Conservation (phyloP, 2,113 vertebrate species). For the Shinisaurus crocodilurus region DNA sequence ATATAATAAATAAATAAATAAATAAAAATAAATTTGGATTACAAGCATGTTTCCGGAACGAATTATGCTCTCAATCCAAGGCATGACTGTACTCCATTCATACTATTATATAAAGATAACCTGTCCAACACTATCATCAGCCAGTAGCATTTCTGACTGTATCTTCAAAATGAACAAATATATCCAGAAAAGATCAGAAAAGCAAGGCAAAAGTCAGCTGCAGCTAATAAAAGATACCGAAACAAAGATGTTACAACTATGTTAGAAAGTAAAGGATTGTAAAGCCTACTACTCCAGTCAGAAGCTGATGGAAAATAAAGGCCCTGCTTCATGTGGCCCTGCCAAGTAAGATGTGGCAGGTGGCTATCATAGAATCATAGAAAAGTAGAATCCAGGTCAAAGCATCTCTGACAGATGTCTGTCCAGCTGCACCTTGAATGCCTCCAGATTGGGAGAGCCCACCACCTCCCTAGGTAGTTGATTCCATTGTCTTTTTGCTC, state of each 20-base stretch:
- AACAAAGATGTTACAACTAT: fast-evolving
- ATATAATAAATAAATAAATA: too few relatives aligned
- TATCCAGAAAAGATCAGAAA: neutral
- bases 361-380: too few relatives aligned
- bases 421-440: too few relatives aligned
- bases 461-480: too few relatives aligned
- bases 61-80: too few relatives aligned
- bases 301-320: neutral
- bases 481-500: too few relatives aligned
- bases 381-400: too few relatives aligned
- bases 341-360: neutral
- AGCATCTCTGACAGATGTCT: too few relatives aligned
- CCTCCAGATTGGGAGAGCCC: too few relatives aligned
- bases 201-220: neutral
- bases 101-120: neutral
- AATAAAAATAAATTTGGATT: too few relatives aligned
- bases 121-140: neutral
- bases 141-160: neutral
- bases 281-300: neutral
- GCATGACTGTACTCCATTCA: neutral
- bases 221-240: neutral
- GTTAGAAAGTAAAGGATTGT: neutral
- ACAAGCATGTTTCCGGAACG: too few relatives aligned
- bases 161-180: neutral
- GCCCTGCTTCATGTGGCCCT: neutral